Evolutionary conservation across 2,113 vertebrate species (phyloP), one percentile per base, ranked within the genome.

Genomic region (Pavo muticus): DNA sequence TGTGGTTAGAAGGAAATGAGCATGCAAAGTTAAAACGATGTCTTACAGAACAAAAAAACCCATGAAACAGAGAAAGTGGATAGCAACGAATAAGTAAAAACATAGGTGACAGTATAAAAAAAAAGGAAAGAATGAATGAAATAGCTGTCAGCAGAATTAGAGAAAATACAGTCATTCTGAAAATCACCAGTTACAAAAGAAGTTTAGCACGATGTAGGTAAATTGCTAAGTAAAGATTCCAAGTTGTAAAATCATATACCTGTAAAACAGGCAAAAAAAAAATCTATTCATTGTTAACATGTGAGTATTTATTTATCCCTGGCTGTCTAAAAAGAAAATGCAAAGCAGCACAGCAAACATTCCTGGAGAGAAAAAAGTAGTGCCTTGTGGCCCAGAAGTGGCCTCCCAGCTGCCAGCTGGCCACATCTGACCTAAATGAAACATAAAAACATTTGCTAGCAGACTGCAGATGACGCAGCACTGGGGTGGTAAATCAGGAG

Each of bases 401-500:
- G 77, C 32, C 52, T 27, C 65, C 64, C 84, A 87, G 73, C 81
- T 95, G 91, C 71, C 89, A 95, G 32, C 1, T 92, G 81, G 65
- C 39, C 65, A 95, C 84, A 77, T 81, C 94, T 94, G 87, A 89
- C 77, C 80, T 20, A 45, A 47, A 78, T 30, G 52, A 77, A 87
- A 63, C 42, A 85, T 21, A 76, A 81, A 86, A 87, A 86, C 69
- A 77, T 71, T 68, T 81, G 60, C 83, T 40, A 65, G 56, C 67
- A 61, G 24, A 64, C 21, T 84, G 88, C 76, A 88, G 84, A 81
- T 60, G 61, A 84, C 54, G 72, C 30, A 42, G 35, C 7, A 30
- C 35, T 35, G 65, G 14, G 27, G 16, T 65, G 35, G 65, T 50
- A 67, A 48, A 90, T 37, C 37, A 73, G 54, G 21, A 81, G 29